Evolutionary conservation across 2,797 vertebrate species (phyloP).

Genomic region (Carcharodon carcharias): DNA sequence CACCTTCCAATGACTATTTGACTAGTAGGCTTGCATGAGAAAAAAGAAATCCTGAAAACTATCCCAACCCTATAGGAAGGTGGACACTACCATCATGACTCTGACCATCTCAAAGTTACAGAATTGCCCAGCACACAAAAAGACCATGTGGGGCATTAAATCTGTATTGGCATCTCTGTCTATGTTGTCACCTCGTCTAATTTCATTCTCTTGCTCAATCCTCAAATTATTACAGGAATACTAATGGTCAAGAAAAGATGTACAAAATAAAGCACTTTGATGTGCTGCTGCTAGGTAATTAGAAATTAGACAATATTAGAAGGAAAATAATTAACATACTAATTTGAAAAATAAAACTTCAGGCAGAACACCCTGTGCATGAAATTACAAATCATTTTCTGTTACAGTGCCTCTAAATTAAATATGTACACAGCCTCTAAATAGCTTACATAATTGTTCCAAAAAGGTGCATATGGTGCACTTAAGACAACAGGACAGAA

Average conservation of each 20-base stretch:
- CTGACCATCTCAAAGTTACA: too few species aligned
- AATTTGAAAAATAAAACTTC: background rate
- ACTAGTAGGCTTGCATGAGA: background rate
- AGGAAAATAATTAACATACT: background rate
- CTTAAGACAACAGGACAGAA: background rate
- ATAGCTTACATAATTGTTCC: background rate
- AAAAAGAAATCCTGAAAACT: background rate
- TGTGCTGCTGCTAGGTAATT: background rate
- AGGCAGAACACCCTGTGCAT: background rate
- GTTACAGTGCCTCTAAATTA: background rate
- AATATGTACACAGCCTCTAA: background rate
- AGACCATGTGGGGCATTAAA: too few species aligned
- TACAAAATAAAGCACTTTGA: background rate
- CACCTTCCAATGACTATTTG: background rate
- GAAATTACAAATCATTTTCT: background rate
- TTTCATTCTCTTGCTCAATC: too few species aligned
- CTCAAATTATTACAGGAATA: too few species aligned
- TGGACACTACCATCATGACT: background rate
- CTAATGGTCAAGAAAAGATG: background rate
- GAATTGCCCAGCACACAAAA: too few species aligned
- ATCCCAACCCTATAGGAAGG: background rate
- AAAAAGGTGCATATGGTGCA: background rate
- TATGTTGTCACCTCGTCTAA: too few species aligned
- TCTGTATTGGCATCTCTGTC: too few species aligned
- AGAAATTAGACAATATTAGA: background rate